Base-by-base conservation (phyloP, 2,113 vertebrate genomes). In the Orycteropus afer region DNA sequence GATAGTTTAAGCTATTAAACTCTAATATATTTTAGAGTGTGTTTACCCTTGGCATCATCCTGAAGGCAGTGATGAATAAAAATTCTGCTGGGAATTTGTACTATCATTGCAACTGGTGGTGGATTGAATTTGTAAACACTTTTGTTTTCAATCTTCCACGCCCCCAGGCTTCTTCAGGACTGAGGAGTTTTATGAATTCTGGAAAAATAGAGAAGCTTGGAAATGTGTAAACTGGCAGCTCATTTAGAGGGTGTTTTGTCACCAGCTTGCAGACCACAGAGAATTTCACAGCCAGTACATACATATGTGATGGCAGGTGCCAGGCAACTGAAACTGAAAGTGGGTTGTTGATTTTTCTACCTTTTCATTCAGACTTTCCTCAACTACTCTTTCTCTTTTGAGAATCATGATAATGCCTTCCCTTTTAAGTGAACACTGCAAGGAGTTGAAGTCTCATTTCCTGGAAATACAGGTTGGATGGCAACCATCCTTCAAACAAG, bases 361-460 rank as follows among this genome's bases (percentile, higher is more conserved):
- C 42, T 84, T 94, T 86, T 89, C 82, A 61, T 74, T 82, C 34
- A 78, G 40, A 37, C 59, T 84, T 88, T 57, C 55, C 45, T 80
- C 73, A 63, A 71, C 67, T 27, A 8, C 5, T 32, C 23, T 61
- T 87, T 18, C 25, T 49, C 9, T 93, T 94, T 89, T 42, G 86
- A 74, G 82, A 86, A 47, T 59, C 74, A 45, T 91, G n/a, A 4
- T 61, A 34, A 57, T 77, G 67, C 25, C n/a, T 73, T 79, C 76
- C n/a, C 55, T 88, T 90, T 69, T 80, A 55, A 63, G 40, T 67
- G 57, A 89, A 27, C 53, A 69, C 67, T 27, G 3, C 25, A 69
- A 90, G 61, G 76, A 88, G 51, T 32, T 13, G 10, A 83, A 86
- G 32, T 47, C 91, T 91, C 79, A 51, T 89, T 95, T 97, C 95